Base-by-base conservation (phyloP, 1,140 invertebrate species). In the Pseudomyrmex pallidus region DNA sequence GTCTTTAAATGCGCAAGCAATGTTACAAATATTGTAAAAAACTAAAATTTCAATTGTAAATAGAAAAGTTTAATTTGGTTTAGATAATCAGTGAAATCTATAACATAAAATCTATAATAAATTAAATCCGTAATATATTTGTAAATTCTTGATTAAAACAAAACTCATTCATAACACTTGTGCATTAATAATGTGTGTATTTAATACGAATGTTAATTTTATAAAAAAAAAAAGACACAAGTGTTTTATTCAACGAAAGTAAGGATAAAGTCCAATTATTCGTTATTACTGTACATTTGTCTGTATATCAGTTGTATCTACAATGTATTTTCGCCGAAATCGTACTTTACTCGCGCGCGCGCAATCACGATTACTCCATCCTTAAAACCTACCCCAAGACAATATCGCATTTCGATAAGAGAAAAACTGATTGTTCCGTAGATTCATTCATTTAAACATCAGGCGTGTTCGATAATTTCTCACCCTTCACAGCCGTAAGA, bases 341-440 rank as follows among this genome's bases (percentile, higher is more conserved):
- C 35, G n/a, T 15, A 78, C 44, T 54, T 57, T 57, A 46, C 48
- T 52, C 35, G 25, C 57, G 13, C n/a, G 35, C 63, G 15, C 2
- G 35, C 22, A 50, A 35, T 2, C 63, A 68, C 57, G 46, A 68
- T 70, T 46, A 68, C 1, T 50, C 48, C 44, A 78, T 70, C 76
- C 64, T 68, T 68, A 59, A 52, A 74, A 17, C 8, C 54, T 57
- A 59, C 20, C 59, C 35, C 5, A 35, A 35, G 35, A 35, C 64
- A 57, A 78, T 78, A 68, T 70, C 52, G 48, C 44, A 68, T 9
- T 57, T 59, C 20, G 76, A 10, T 48, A 15, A 3, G 44, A 22
- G 44, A 68, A 56, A 67, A 22, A 35, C 35, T 13, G 64, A 46
- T 68, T 57, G 20, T 46, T 54, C 52, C 4, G 25, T 17, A n/a